Conservation (phyloP, 2,113 vertebrate genomes). For the Scopus umbretta region DNA sequence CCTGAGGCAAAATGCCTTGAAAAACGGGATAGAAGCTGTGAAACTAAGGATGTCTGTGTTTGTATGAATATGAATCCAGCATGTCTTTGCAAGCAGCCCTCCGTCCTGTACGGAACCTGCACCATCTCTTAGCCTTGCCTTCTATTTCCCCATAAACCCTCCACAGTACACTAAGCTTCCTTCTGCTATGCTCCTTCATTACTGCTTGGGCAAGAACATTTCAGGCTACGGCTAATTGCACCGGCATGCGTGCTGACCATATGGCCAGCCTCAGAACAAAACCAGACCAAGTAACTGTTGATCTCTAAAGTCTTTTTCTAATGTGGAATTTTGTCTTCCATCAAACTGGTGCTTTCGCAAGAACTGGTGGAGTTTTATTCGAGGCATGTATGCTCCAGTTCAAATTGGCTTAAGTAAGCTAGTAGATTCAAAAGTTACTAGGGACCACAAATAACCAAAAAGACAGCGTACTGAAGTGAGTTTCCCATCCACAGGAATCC, state of each 20-base stretch:
- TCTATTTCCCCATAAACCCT: no score
- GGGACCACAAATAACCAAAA: neutral
- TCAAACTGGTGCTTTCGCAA: neutral
- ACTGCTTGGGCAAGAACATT: neutral
- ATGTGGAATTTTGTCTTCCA: neutral
- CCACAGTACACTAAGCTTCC: neutral
- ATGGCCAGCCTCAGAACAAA: neutral
- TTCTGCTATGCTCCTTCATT: neutral
- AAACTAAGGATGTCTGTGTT: neutral
- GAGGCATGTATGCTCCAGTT: neutral
- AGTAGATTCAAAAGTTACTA: neutral
- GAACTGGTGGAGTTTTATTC: neutral
- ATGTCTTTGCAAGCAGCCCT: neutral
- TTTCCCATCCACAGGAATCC: neutral
- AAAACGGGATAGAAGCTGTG: neutral
- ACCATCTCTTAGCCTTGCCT: neutral
- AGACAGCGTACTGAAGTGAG: neutral
- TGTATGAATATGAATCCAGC: neutral
- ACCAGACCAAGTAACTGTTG: neutral
- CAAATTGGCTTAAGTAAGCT: neutral
- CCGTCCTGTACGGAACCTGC: neutral
- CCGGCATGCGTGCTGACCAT: fast-evolving
- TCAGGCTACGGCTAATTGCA: neutral
- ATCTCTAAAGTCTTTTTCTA: neutral
- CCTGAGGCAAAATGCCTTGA: neutral